phyloP scores from a whole-genome alignment of 1,140 invertebrate genomes.

The Ganaspis sp. region DNA sequence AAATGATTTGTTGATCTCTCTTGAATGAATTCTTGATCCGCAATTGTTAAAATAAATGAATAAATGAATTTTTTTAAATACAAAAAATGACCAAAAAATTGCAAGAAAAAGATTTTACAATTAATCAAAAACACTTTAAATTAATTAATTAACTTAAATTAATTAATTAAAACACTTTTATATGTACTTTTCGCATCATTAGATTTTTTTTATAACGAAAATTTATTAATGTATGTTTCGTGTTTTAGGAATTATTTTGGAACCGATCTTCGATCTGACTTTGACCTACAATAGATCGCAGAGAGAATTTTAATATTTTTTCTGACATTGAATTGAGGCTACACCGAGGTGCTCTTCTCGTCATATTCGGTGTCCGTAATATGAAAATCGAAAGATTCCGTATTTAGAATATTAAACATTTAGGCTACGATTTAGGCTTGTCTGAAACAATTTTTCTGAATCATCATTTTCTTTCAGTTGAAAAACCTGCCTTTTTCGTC shows the following conservation, averaged over 20 bases:
- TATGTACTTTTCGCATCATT: no score
- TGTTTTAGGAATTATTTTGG: background rate
- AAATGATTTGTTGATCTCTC: no score
- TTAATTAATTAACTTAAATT: no score
- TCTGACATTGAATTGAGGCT: background rate
- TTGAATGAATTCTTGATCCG: no score
- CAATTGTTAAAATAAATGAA: no score
- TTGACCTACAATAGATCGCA: background rate
- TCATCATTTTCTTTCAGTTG: background rate
- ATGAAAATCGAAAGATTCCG: background rate
- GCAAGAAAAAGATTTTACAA: no score
- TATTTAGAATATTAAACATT: background rate
- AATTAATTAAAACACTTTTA: no score
- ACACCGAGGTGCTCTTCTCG: background rate
- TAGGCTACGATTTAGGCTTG: no score
- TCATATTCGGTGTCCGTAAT: background rate
- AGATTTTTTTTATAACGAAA: background rate
- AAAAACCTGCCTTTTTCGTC: background rate
- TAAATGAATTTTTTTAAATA: no score
- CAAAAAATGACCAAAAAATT: no score
- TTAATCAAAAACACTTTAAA: no score
- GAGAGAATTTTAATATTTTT: background rate
- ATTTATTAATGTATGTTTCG: background rate
- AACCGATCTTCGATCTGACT: background rate
- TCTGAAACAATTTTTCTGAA: no score